Percentiles rank a stretch among this genome's conserved stretches.
These are phyloP conservation scores for Mionectes macconnelli DNA, from an alignment of 2,113 vertebrate genomes.

Conservation along the genomic window DNA sequence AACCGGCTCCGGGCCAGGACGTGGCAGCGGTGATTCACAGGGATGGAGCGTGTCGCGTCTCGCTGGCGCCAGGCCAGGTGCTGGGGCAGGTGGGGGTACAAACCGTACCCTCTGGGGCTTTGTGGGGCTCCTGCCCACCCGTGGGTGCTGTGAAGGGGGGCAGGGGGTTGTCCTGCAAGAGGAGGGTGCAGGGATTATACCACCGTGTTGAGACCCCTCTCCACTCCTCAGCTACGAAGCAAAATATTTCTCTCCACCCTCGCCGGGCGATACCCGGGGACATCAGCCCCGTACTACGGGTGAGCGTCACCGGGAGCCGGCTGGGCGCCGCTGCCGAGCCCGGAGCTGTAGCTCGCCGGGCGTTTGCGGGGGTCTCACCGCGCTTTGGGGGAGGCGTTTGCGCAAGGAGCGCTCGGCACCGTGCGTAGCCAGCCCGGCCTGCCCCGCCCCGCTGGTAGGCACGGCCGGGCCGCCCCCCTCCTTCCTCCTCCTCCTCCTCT, in stretches of 20 bases:
- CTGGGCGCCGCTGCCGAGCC: not conserved
- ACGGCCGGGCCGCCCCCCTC: not conserved
- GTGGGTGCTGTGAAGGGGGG: rapidly evolving
- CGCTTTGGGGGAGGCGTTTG: rapidly evolving
- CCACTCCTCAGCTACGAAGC: not conserved
- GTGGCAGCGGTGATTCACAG: not conserved
- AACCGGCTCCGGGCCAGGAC: not conserved
- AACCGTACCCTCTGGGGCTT: not conserved
- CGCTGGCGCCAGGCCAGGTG: not conserved
- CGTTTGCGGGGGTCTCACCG: too few relatives aligned
- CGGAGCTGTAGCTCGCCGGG: not conserved
- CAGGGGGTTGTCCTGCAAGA: not conserved
- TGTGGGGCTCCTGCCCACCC: not conserved
- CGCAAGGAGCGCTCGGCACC: not conserved
- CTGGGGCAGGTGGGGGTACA: not conserved
- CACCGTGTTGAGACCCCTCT: not conserved
- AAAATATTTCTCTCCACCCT: not conserved
- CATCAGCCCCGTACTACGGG: not conserved
- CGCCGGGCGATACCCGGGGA: not conserved
- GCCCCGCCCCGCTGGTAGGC: not conserved
- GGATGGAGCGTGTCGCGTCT: not conserved
- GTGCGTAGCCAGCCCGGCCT: not conserved
- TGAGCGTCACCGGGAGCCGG: not conserved
- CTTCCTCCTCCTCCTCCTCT: not conserved
- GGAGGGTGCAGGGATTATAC: not conserved